phyloP scores from a whole-genome alignment of 1,140 invertebrate species.

The Formica exsecta region DNA sequence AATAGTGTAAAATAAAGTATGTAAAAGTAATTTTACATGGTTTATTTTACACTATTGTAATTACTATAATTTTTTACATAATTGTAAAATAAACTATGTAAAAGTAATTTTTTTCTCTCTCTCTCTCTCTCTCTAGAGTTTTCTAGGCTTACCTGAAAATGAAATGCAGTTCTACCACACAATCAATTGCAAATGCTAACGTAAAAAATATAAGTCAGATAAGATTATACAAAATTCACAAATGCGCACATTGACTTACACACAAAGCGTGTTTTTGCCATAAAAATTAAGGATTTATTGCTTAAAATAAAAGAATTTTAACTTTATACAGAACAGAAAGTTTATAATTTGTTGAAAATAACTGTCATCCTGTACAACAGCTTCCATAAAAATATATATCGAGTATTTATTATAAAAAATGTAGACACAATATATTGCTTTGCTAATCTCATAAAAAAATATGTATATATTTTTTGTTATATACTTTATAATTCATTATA shows the following conservation, averaged over 20 bases:
- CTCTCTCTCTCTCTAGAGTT: not conserved
- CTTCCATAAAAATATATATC: constrained; percentile 27
- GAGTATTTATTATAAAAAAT: constrained; percentile 26
- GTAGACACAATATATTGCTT: not conserved
- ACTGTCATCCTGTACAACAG: constrained; percentile 1
- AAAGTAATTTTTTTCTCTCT: not conserved
- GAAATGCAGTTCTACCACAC: constrained; percentile 30
- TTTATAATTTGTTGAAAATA: not conserved
- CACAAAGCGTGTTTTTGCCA: not conserved
- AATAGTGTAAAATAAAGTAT: constrained; percentile 1
- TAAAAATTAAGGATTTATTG: constrained; percentile 27
- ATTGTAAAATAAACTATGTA: constrained; percentile 5
- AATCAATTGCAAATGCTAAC: constrained; percentile 53
- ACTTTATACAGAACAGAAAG: not conserved
- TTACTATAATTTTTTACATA: too few species aligned
- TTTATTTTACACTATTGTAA: too few species aligned
- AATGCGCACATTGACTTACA: constrained; percentile 5
- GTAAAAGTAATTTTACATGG: not conserved
- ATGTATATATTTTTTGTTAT: not conserved
- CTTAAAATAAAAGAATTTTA: constrained; percentile 5
- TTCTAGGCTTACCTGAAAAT: constrained; percentile 58
- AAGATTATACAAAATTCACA: constrained; percentile 15
- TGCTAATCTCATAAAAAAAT: too few species aligned
- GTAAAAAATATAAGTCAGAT: constrained; percentile 17
- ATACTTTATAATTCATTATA: not conserved